Evolutionary conservation across 2,888 invertebrate genomes (phyloP).

Genomic region (Machimus rusticus): DNA sequence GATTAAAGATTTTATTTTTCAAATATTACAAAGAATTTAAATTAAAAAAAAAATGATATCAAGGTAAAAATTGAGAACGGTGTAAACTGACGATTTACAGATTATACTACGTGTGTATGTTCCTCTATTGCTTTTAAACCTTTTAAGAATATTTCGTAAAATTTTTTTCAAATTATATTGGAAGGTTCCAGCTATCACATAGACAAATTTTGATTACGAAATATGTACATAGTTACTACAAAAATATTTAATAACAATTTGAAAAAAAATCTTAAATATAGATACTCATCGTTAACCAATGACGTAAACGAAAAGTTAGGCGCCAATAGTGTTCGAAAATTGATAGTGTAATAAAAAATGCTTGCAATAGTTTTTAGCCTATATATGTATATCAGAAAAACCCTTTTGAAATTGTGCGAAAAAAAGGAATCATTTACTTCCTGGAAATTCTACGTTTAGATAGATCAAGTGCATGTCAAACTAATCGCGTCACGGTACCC

Average conservation of each 20-base stretch:
- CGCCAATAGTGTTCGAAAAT: neutral
- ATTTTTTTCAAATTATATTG: neutral
- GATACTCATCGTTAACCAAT: too few species aligned
- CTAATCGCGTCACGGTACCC: neutral
- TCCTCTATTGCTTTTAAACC: neutral
- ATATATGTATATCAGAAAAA: too few species aligned
- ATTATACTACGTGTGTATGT: neutral
- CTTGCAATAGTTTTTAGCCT: too few species aligned
- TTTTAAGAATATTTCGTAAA: neutral
- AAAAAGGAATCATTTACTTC: neutral
- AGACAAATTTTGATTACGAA: neutral
- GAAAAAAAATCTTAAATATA: too few species aligned
- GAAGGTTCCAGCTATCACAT: neutral
- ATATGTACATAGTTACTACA: neutral
- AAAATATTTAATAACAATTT: too few species aligned
- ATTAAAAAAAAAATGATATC: too few species aligned
- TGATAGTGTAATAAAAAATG: too few species aligned
- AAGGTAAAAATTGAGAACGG: too few species aligned
- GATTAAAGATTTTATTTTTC: neutral
- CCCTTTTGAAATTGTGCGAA: neutral
- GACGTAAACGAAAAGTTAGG: neutral
- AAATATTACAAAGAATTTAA: neutral
- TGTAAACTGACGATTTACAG: too few species aligned
- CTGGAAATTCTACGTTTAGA: neutral
- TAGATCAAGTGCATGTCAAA: neutral